These are phyloP conservation scores for Neotragus moschatus DNA, from an alignment of 2,113 vertebrate genomes.

Conservation along the genomic window DNA sequence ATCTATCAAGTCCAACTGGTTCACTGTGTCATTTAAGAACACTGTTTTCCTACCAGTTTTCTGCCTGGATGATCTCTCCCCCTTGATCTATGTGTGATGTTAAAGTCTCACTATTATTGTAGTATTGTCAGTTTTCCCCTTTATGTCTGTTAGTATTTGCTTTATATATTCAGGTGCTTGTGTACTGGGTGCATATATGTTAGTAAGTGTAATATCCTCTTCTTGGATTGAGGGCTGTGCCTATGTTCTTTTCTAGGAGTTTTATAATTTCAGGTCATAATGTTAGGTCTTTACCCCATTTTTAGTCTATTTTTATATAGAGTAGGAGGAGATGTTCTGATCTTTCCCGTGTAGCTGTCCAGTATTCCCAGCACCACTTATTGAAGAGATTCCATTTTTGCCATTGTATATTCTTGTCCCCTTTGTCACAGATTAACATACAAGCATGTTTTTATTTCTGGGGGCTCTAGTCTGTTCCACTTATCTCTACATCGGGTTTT, in stretches of 20 bases:
- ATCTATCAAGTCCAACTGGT: background rate
- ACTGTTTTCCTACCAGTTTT: background rate
- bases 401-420: background rate
- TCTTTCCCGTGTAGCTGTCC: background rate
- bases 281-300: background rate
- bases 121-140: background rate
- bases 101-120: background rate
- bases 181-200: background rate
- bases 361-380: background rate
- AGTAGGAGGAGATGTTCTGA: background rate
- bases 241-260: background rate
- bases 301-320: background rate
- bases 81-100: background rate
- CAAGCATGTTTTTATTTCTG: background rate
- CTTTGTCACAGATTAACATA: background rate
- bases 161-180: background rate
- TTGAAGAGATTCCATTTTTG: background rate
- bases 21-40: background rate
- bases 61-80: background rate
- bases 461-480: background rate
- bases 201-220: background rate
- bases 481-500: background rate
- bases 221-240: background rate
- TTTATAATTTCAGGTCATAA: background rate
- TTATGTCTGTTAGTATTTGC: background rate